Evolutionary conservation across 1,140 invertebrate genomes (phyloP), one percentile per base, ranked within the genome.

Genomic region (Trichoplusia ni): DNA sequence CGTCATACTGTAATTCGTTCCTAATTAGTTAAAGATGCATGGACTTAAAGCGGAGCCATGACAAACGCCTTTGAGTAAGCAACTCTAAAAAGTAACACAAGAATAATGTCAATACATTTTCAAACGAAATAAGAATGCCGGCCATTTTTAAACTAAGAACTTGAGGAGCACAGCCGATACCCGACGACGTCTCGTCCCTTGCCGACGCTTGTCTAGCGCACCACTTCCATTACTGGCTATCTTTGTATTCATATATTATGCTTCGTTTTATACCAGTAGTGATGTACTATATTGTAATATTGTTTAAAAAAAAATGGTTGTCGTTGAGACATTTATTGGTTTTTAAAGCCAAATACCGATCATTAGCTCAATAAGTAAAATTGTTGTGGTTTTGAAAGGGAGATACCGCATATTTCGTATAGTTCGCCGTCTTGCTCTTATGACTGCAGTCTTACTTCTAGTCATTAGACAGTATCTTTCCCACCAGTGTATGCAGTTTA

Each of bases 221-320:
- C 51, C 33, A 40, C 51, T 54, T 54, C 35, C 51, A 54, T 54
- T 54, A 54, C 51, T 54, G 19, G 51, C 35, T 40, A 14, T 27
- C 18, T 13, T 25, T 38, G n/a, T 23, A 9, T 38, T 40, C 33
- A 38, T 40, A 23, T 54, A 54, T 54, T 54, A 13, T 13, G 4
- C 11, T 25, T 7, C 33, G 2, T 38, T 13, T 6, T 40, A 38
- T 25, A 27, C 29, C 8, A 33, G 13, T 54, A 25, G 4, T 11
- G 11, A 13, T 37, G 14, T 35, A 8, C n/a, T 40, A 13, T 19
- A 25, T 40, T 16, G 19, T 23, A 11, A 37, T 9, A 37, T 23
- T 8, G 2, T 11, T 25, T 6, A 11, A 18, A 33, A 35, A 33
- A 19, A 14, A 11, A 35, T 1, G 29, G 25, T 16, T n/a, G 33